Conservation (phyloP, 2,888 invertebrate genomes). For the Micoletzkya japonica region DNA sequence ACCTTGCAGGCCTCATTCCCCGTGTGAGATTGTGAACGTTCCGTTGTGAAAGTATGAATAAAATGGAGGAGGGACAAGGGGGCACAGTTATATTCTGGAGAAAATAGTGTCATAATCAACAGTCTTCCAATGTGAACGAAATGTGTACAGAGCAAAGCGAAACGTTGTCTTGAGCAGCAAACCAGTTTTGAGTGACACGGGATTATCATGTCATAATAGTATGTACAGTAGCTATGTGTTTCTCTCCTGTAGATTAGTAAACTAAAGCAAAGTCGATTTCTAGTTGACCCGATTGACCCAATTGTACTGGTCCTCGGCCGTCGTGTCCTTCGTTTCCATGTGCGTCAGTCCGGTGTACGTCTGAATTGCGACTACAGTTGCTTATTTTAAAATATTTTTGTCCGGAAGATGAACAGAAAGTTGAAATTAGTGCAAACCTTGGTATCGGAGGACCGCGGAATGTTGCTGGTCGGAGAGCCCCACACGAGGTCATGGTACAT, state of each 20-base stretch:
- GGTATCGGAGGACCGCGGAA: conserved; percentile 40
- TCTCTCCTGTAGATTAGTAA: not conserved
- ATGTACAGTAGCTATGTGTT: not conserved
- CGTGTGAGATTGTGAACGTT: too few relatives aligned
- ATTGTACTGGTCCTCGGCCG: conserved; percentile 42
- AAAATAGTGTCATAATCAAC: too few relatives aligned
- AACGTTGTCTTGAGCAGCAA: too few relatives aligned
- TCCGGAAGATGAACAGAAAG: not conserved
- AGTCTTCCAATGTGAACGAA: too few relatives aligned
- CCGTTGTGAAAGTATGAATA: too few relatives aligned
- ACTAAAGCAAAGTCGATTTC: not conserved
- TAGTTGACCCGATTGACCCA: conserved; percentile 26
- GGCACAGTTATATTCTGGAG: too few relatives aligned
- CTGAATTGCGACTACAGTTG: conserved; percentile 9
- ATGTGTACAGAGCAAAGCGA: too few relatives aligned
- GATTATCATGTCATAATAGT: not conserved
- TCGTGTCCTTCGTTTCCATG: conserved; percentile 50
- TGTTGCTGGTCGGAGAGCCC: conserved; percentile 47
- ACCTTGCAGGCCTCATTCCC: too few relatives aligned
- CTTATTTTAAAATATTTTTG: not conserved
- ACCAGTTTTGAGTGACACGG: not conserved
- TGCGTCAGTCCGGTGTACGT: conserved; percentile 41
- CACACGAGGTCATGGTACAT: conserved; percentile 46
- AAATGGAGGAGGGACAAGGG: too few relatives aligned
- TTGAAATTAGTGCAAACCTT: conserved; percentile 26